Base-by-base conservation (phyloP, 2,113 vertebrate species). In the Syngnathus floridae region DNA sequence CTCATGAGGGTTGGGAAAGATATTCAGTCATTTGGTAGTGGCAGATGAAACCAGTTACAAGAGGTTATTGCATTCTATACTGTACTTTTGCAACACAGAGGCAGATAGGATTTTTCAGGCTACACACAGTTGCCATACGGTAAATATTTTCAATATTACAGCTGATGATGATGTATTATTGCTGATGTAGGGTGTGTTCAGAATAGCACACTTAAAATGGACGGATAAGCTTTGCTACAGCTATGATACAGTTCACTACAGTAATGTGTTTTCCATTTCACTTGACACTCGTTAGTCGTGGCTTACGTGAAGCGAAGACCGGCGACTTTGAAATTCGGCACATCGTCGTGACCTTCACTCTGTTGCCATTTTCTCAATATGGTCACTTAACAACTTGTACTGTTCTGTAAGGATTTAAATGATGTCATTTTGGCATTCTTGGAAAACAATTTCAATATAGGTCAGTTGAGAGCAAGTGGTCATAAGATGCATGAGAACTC, bases 371-470 rank as follows among this genome's bases (percentile, higher is more conserved):
- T 94, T 93, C 75, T 99, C 93, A 4, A 98, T 97, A 90, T 99
- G 94, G 69, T 97, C 94, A 0, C 86, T 95, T 68, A 99, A 92
- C 77, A 97, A 86, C 90, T 97, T 97, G 91, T 93, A 94, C 77
- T 99, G 96, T 80, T 98, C 96, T 99, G 90, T 22, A 8, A 52
- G 74, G 49, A 21, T 37, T 64, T 37, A 62, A 62, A 74, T 56
- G 4, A 16, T 3, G 48, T 51, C n/a, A 51, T 1, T 9, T 51
- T 56, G 54, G 14, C 7, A 56, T 35, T 12, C 14, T 35, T 16
- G 4, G 2, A 3, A 56, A 9, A 3, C 10, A 12, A 22, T 10
- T 41, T 9, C 40, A 12, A 2, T 12, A 5, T 36, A 19, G 22
- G 26, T 3, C 7, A 36, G 36, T 8, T 8, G 16, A 36, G 17